Evolutionary conservation across 2,113 vertebrate genomes (phyloP).

Genomic region (Aphyosemion australe): DNA sequence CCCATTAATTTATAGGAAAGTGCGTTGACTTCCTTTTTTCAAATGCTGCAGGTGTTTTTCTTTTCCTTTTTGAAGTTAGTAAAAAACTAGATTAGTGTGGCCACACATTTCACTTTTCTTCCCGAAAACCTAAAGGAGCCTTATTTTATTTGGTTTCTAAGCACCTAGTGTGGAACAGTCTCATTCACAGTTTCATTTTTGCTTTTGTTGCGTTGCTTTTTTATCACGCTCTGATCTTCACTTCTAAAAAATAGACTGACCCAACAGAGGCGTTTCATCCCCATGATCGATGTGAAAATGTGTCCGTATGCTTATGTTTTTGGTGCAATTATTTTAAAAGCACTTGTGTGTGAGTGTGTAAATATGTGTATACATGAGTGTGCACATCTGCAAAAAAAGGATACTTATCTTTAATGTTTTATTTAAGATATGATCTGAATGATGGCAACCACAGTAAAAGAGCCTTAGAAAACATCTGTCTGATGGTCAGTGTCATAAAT

Average conservation of each 20-base stretch:
- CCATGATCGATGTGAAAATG: conserved; percentile 20
- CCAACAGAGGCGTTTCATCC: conserved; percentile 12
- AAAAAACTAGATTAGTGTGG: conserved; percentile 20
- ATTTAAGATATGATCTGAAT: neutral
- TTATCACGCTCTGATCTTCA: conserved; percentile 34
- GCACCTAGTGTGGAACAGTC: conserved; percentile 10
- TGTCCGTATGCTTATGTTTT: conserved; percentile 1
- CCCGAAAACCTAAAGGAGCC: neutral
- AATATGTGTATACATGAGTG: conserved; percentile 3
- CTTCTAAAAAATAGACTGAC: conserved; percentile 10
- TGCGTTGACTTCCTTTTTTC: neutral
- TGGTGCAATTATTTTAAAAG: neutral
- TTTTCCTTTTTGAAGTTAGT: neutral
- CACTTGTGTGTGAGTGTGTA: conserved; percentile 5
- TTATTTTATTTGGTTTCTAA: conserved; percentile 2
- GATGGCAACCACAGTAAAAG: neutral
- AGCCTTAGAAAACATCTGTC: no score
- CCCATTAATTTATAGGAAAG: neutral
- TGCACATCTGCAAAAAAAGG: neutral
- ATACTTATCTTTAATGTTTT: neutral
- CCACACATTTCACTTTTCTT: conserved; percentile 29
- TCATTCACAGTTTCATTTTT: conserved; percentile 18
- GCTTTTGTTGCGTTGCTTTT: conserved; percentile 15
- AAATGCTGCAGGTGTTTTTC: neutral
- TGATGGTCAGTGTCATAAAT: no score